These are phyloP conservation scores for Philereme vetulata DNA, from an alignment of 2,888 invertebrate species.

Conservation along the genomic window DNA sequence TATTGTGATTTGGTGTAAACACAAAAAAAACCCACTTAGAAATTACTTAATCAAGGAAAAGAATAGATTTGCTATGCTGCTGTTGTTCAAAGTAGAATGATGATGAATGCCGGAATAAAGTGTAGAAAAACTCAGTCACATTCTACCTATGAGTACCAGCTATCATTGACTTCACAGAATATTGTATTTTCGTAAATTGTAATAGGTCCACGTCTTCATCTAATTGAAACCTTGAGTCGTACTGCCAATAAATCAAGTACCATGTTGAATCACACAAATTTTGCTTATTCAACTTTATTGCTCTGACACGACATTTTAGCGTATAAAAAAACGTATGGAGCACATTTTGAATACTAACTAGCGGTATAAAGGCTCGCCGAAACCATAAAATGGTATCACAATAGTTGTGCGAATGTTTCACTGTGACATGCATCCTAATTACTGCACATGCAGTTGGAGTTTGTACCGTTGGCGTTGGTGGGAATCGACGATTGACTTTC, in stretches of 20 bases:
- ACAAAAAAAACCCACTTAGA: no score
- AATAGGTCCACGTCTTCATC: constrained; percentile 33
- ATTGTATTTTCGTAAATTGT: background rate
- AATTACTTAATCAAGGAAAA: no score
- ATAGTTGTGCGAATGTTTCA: constrained; percentile 81
- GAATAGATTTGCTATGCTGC: no score
- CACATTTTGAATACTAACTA: constrained; percentile 80
- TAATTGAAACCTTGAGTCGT: constrained; percentile 55
- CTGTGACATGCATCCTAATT: constrained; percentile 78
- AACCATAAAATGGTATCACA: constrained; percentile 81
- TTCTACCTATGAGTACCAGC: no score
- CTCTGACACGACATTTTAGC: constrained; percentile 75
- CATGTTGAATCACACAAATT: constrained; percentile 62
- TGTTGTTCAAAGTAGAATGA: no score
- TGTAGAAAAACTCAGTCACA: no score
- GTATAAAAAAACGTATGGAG: constrained; percentile 75
- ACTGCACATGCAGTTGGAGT: constrained; percentile 67
- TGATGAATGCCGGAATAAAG: no score
- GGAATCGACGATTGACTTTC: constrained; percentile 54
- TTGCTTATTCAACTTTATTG: constrained; percentile 68
- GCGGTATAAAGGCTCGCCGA: constrained; percentile 75
- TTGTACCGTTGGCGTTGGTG: constrained; percentile 54
- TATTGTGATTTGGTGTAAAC: no score
- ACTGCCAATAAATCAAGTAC: constrained; percentile 54
- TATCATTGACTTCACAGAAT: background rate